Base-by-base conservation (phyloP, 2,888 invertebrate species). In the Drosophila leonis region DNA sequence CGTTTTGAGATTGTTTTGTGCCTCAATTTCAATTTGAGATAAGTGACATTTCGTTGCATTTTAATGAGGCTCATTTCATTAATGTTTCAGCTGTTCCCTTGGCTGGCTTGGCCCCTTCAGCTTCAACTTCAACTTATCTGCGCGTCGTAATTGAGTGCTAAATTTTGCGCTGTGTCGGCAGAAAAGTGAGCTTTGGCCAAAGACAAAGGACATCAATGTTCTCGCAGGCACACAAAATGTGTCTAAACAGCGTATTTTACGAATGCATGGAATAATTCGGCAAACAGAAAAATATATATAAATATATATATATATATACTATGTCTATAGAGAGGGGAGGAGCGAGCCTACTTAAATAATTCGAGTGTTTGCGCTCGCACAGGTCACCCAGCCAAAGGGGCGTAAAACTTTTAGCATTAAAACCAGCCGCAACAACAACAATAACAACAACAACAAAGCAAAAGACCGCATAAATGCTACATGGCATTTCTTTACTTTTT, bases 21-120 rank as follows among this genome's bases (percentile, higher is more conserved):
- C 78, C 75, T 75, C 78, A 80, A 82, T 80, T 78, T 83, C 89
- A 88, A 83, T 88, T 88, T 90, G 80, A 88, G 87, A 88, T 90
- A 90, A 86, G 80, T 86, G 80, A 90, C 89, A 86, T 83, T 88
- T 90, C 90, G 90, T 90, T 88, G 87, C 87, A 88, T 88, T 88
- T 90, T 88, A 88, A 88, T 88, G 87, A 90, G 87, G 70, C 75
- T 86, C 82, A 90, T 88, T 88, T 80, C 78, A 72, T 80, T 77
- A 71, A 75, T 71, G 78, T 66, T 20, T 55, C 55, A 48, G 56
- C 60, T 33, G 48, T 62, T 60, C 7, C 20, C 24, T 24, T 61
- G 49, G 52, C 46, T 44, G 60, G 65, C 56, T 42, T 35, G 31
- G 29, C 65, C 70, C 60, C n/a, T n/a, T n/a, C n/a, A n/a, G n/a